phyloP scores from a whole-genome alignment of 37 sponge, comb jelly and placozoan genomes.

The Theonella swinhoei region DNA sequence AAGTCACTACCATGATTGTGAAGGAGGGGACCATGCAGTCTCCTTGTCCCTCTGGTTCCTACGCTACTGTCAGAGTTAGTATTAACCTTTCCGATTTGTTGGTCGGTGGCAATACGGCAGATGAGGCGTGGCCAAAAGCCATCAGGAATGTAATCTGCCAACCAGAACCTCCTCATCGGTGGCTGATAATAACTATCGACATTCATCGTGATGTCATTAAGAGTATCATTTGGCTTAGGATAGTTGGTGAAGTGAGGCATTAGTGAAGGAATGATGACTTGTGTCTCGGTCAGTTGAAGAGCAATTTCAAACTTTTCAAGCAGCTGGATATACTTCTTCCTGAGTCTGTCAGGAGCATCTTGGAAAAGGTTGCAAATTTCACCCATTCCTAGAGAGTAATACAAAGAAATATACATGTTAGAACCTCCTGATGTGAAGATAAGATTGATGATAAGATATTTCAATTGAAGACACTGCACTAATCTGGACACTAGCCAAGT shows the following conservation, averaged over 20 bases:
- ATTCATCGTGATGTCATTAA: not conserved
- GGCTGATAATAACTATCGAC: conserved; percentile 28
- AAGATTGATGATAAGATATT: too few species aligned
- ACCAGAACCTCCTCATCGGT: conserved; percentile 68
- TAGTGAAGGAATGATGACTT: conserved; percentile 81
- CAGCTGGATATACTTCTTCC: conserved; percentile 61
- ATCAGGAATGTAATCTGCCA: conserved; percentile 67
- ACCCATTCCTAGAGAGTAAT: conserved; percentile 43
- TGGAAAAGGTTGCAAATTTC: conserved; percentile 49
- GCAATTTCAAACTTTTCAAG: conserved; percentile 88
- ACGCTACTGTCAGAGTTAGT: too few species aligned
- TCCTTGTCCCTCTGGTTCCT: too few species aligned
- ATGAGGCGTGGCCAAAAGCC: conserved; percentile 95
- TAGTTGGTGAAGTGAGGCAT: conserved; percentile 41
- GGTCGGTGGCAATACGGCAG: conserved; percentile 76
- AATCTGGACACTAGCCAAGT: too few species aligned
- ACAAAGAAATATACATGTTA: too few species aligned
- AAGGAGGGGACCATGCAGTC: too few species aligned
- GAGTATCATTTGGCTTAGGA: conserved; percentile 42
- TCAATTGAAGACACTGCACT: too few species aligned
- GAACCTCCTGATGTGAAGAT: too few species aligned
- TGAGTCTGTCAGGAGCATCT: conserved; percentile 25
- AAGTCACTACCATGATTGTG: too few species aligned
- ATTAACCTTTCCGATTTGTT: conserved; percentile 49
- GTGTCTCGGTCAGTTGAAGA: conserved; percentile 46